Percentiles rank a stretch among this genome's conserved stretches.
Evolutionary conservation across 2,797 vertebrate genomes (phyloP).

Genomic region (Alectoris magna): DNA sequence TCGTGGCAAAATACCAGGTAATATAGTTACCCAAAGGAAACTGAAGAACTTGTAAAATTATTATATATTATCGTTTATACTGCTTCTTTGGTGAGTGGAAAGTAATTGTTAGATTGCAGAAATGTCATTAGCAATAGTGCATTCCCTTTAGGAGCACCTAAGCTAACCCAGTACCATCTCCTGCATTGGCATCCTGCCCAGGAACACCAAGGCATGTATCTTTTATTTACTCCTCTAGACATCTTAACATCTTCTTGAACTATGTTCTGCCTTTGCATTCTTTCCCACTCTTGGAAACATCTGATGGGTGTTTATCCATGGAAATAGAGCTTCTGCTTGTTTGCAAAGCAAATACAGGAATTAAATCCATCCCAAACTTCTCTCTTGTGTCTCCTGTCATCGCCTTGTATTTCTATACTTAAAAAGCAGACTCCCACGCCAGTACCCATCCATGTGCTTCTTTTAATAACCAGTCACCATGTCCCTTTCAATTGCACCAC

Average conservation of each 20-base stretch:
- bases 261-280: not conserved
- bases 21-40: not conserved
- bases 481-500: not conserved
- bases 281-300: not conserved
- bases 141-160: not conserved
- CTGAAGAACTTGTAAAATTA: not conserved
- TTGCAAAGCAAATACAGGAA: not conserved
- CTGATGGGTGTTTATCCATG: not conserved
- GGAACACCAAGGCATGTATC: fast-evolving
- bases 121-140: not conserved
- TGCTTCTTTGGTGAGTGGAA: not conserved
- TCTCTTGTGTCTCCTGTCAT: not conserved
- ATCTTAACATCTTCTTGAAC: not conserved
- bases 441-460: not conserved
- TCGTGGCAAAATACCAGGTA: not conserved
- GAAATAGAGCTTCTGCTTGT: not conserved
- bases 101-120: not conserved
- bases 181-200: fast-evolving
- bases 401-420: not conserved
- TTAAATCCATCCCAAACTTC: not conserved
- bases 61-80: not conserved
- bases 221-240: not conserved
- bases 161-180: not conserved
- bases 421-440: not conserved
- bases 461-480: not conserved